Conservation (phyloP, 2,888 invertebrate species). For the Julus scanicus region DNA sequence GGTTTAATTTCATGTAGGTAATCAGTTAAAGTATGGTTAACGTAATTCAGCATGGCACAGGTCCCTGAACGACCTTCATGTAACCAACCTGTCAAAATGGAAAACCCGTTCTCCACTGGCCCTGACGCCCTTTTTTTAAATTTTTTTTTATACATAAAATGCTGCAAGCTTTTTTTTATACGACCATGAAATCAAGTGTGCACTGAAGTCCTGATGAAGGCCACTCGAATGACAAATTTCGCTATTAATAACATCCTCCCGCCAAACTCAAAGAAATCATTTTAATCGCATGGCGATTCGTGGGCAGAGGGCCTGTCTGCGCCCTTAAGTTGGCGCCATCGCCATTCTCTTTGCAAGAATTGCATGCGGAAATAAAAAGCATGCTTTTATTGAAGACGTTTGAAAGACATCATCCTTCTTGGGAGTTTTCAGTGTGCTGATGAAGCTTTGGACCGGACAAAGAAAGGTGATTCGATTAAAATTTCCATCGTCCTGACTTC, state of each 20-base stretch:
- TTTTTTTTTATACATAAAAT: neutral
- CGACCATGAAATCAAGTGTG: slow-evolving; percentile 36
- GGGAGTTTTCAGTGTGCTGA: neutral
- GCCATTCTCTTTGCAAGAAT: slow-evolving; percentile 13
- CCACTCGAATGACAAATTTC: slow-evolving; percentile 39
- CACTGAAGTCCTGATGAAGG: slow-evolving; percentile 23
- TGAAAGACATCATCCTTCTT: neutral
- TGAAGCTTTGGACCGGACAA: neutral
- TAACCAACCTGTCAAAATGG: slow-evolving; percentile 39
- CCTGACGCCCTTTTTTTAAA: slow-evolving; percentile 19
- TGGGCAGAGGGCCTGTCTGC: slow-evolving; percentile 29
- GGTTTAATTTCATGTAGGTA: neutral
- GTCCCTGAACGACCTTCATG: slow-evolving; percentile 30
- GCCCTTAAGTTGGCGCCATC: slow-evolving; percentile 16
- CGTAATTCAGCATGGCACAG: neutral
- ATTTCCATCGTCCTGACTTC: neutral
- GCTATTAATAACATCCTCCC: slow-evolving; percentile 34
- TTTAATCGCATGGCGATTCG: neutral
- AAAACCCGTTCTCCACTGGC: slow-evolving; percentile 39
- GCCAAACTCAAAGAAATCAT: slow-evolving; percentile 28
- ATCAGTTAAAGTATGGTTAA: neutral
- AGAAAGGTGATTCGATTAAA: neutral
- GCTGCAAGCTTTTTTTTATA: neutral
- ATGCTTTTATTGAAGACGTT: neutral
- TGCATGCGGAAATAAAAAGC: slow-evolving; percentile 16